Conservation (phyloP, 2,888 invertebrate species). For the Disparrhopalites patrizii region DNA sequence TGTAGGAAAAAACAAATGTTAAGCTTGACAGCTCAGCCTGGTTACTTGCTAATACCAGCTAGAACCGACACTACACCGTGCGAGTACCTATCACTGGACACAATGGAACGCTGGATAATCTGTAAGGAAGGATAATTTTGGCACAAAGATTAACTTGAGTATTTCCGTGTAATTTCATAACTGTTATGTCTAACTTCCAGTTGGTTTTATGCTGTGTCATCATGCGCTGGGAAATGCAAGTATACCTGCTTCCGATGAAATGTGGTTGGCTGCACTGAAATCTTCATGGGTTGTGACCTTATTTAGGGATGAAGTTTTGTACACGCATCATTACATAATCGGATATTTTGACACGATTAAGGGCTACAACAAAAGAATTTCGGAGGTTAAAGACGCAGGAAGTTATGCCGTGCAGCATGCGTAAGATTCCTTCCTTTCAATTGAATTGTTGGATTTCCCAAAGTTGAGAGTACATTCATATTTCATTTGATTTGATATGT, state of each 20-base stretch:
- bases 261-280: conserved; percentile 89
- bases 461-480: background rate
- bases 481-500: conserved; percentile 29
- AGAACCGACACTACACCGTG: conserved; percentile 95
- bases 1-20: conserved; percentile 75
- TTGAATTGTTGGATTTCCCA: background rate
- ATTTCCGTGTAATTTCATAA: background rate
- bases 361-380: conserved; percentile 85
- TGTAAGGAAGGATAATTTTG: conserved; percentile 54
- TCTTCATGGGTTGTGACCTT: conserved; percentile 91
- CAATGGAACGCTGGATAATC: conserved; percentile 95
- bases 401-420: conserved; percentile 85
- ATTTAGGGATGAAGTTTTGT: conserved; percentile 95
- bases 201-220: conserved; percentile 88
- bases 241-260: conserved; percentile 51
- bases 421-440: too few relatives aligned
- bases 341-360: conserved; percentile 92
- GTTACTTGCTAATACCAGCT: conserved; percentile 88
- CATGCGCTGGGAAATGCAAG: conserved; percentile 69
- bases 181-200: conserved; percentile 50
- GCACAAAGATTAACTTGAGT: background rate
- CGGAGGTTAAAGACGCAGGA: conserved; percentile 94
- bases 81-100: conserved; percentile 92
- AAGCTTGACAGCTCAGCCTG: conserved; percentile 89
- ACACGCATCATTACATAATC: conserved; percentile 89